These are phyloP conservation scores for Dasypolia templi DNA, from an alignment of 2,888 invertebrate genomes.

Conservation along the genomic window DNA sequence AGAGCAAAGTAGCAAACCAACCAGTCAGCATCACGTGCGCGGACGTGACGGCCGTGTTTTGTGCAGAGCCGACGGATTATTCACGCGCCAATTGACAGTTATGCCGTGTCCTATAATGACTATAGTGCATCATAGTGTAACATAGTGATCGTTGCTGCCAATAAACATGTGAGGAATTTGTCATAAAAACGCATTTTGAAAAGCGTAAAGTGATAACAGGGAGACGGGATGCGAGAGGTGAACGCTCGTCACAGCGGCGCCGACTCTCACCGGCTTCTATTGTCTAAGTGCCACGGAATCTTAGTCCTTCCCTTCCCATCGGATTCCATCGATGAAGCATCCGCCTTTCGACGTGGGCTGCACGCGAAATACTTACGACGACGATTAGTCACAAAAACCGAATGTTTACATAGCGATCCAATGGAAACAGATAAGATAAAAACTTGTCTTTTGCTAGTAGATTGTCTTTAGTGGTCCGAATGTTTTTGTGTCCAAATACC, in stretches of 20 bases:
- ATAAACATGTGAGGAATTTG: constrained; percentile 77
- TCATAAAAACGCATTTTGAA: constrained; percentile 65
- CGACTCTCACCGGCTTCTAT: constrained; percentile 89
- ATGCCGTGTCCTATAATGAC: constrained; percentile 86
- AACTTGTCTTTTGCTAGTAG: constrained; percentile 67
- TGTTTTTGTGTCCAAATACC: constrained; percentile 67
- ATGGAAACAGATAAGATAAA: constrained; percentile 84
- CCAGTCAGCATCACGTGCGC: constrained; percentile 89
- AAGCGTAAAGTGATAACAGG: constrained; percentile 78
- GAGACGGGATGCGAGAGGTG: constrained; percentile 87
- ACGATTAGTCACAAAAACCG: constrained; percentile 78
- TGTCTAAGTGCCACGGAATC: constrained; percentile 90
- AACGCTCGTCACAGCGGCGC: constrained; percentile 89
- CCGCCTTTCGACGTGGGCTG: constrained; percentile 84
- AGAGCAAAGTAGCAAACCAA: constrained; percentile 75
- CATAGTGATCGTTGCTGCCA: constrained; percentile 81
- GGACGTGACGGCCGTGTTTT: constrained; percentile 80
- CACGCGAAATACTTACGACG: constrained; percentile 80
- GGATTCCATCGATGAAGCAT: constrained; percentile 87
- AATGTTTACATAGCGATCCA: constrained; percentile 78
- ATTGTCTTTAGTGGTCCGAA: constrained; percentile 59
- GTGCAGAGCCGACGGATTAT: constrained; percentile 74
- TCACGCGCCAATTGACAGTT: constrained; percentile 88
- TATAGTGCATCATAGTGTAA: constrained; percentile 82
- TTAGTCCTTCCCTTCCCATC: constrained; percentile 90